These are phyloP conservation scores for Drosophila elegans DNA, from an alignment of 1,140 invertebrate species.

Conservation along the genomic window DNA sequence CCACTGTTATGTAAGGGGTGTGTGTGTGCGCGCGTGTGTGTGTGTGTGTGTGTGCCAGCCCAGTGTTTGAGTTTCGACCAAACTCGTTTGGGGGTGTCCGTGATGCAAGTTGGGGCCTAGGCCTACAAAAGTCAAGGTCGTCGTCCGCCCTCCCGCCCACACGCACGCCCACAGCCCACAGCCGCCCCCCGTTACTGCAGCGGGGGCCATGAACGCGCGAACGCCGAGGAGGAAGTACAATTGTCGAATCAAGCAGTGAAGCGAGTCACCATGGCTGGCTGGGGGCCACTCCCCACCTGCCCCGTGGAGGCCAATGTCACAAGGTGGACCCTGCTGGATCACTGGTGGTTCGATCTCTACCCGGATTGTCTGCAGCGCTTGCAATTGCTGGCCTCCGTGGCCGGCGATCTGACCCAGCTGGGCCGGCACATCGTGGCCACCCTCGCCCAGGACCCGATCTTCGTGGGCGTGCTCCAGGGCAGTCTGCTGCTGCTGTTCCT, in stretches of 20 bases:
- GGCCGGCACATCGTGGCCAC: slow-evolving; percentile 24
- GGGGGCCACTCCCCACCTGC: slow-evolving; percentile 51
- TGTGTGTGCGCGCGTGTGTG: slow-evolving; percentile 10
- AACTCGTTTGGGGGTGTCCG: slow-evolving; percentile 23
- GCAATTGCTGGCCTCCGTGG: slow-evolving; percentile 21
- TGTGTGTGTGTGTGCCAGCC: slow-evolving; percentile 13
- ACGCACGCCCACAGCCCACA: not conserved
- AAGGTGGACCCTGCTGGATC: slow-evolving; percentile 27
- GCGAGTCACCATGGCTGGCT: slow-evolving; percentile 48
- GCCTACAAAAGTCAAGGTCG: slow-evolving; percentile 69
- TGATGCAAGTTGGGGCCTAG: slow-evolving; percentile 53
- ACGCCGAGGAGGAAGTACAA: slow-evolving; percentile 38
- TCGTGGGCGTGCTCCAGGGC: slow-evolving; percentile 57
- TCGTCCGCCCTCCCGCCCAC: slow-evolving; percentile 13
- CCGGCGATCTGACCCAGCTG: not conserved
- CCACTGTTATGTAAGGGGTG: slow-evolving; percentile 63
- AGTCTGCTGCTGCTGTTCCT: slow-evolving; percentile 65
- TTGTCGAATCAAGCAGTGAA: slow-evolving; percentile 40
- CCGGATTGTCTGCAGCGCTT: slow-evolving; percentile 24
- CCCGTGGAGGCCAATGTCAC: slow-evolving; percentile 64
- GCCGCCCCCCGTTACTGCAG: slow-evolving; percentile 41
- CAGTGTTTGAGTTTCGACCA: slow-evolving; percentile 26
- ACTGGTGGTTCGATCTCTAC: slow-evolving; percentile 32
- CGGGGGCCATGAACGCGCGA: slow-evolving; percentile 57
- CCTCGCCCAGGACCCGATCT: slow-evolving; percentile 50